These are phyloP conservation scores for Stigmatopora argus DNA, from an alignment of 2,113 vertebrate genomes.

Conservation along the genomic window DNA sequence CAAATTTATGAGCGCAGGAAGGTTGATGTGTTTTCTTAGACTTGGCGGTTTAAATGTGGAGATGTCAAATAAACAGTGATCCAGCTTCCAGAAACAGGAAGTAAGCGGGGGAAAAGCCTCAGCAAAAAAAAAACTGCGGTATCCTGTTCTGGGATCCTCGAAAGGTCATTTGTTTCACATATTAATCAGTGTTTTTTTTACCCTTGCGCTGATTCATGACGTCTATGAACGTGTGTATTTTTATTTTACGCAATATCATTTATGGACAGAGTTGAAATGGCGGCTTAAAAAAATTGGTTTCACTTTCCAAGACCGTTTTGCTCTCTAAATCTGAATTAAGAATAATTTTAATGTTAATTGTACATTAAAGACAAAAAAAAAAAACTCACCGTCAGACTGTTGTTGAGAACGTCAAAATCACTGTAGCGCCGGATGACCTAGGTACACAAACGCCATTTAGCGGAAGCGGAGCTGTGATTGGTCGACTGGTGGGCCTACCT, in stretches of 20 bases:
- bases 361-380: no score
- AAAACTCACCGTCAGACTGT: constrained; percentile 84
- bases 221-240: not conserved
- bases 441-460: constrained; percentile 1
- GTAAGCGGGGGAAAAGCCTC: constrained; percentile 32
- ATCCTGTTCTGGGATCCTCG: constrained; percentile 36
- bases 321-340: no score
- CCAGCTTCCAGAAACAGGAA: constrained; percentile 26
- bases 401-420: constrained; percentile 94
- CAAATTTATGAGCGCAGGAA: no score
- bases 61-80: no score
- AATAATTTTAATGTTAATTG: no score
- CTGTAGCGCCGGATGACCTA: constrained; percentile 95
- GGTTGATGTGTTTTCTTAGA: no score
- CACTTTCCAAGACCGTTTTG: no score
- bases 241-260: not conserved
- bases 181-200: not conserved
- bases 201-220: not conserved
- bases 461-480: not conserved
- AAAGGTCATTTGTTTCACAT: not conserved
- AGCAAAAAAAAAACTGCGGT: constrained; percentile 46
- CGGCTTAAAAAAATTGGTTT: no score
- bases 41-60: no score
- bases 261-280: not conserved
- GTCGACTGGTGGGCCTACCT: constrained; percentile 73